Evolutionary conservation across 2,797 vertebrate species (phyloP).

Genomic region (Lutjanus campechanus): DNA sequence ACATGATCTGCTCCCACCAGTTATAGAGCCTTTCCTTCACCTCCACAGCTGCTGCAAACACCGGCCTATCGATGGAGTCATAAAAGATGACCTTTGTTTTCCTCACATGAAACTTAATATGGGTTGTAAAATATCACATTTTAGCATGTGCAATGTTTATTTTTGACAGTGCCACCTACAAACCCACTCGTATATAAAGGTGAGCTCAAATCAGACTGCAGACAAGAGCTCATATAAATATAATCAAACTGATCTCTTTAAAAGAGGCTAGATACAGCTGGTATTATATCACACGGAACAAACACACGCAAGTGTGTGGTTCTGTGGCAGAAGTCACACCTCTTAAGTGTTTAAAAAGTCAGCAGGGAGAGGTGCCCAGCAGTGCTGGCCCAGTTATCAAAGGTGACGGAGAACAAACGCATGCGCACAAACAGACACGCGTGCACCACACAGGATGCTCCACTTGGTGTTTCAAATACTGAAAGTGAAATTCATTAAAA

Average conservation of each 20-base stretch:
- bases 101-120: background rate
- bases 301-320: background rate
- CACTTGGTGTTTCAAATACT: background rate
- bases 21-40: background rate
- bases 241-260: background rate
- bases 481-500: background rate
- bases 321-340: conserved; percentile 18
- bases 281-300: conserved; percentile 28
- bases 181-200: background rate
- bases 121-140: background rate
- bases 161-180: background rate
- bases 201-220: background rate
- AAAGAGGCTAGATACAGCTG: too few relatives aligned
- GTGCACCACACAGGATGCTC: background rate
- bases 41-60: conserved; percentile 8
- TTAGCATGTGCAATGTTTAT: background rate
- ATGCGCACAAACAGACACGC: conserved; percentile 8
- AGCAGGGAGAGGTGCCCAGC: conserved; percentile 46
- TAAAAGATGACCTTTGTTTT: conserved; percentile 2
- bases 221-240: background rate
- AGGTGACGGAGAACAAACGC: conserved; percentile 48
- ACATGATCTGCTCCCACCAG: conserved; percentile 4
- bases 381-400: conserved; percentile 57
- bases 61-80: background rate
- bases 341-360: conserved; percentile 46